Percentiles rank a stretch among this genome's conserved stretches.
phyloP scores from a whole-genome alignment of 1,140 invertebrate genomes.

The Trinorchestia longiramus region DNA sequence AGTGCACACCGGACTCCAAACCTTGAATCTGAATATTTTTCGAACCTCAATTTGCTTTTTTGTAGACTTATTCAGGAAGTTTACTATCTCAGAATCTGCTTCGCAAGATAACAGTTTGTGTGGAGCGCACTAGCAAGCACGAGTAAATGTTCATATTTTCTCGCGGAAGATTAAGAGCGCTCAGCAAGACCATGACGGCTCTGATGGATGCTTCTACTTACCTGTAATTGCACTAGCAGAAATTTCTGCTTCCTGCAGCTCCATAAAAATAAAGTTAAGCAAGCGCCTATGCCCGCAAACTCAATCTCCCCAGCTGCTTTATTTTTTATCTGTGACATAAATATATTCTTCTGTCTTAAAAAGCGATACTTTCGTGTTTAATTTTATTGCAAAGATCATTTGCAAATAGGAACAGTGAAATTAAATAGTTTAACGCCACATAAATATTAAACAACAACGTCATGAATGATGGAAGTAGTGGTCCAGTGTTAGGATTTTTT shows the following conservation, averaged over 20 bases:
- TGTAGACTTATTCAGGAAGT: background rate
- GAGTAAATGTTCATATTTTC: background rate
- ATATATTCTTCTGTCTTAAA: background rate
- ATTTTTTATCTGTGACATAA: background rate
- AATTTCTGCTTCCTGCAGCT: background rate
- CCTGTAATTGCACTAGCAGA: background rate
- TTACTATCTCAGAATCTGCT: background rate
- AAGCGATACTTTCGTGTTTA: background rate
- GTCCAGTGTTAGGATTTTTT: no score
- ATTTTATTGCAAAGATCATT: no score
- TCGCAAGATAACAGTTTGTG: background rate
- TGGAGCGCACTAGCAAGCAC: background rate
- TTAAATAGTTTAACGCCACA: no score
- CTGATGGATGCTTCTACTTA: conserved; percentile 7
- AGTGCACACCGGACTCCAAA: background rate
- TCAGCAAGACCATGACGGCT: background rate
- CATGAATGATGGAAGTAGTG: no score
- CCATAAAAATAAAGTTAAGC: background rate
- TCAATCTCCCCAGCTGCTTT: background rate
- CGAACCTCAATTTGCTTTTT: background rate
- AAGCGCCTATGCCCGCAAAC: background rate
- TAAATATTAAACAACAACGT: no score
- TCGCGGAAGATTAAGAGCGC: background rate
- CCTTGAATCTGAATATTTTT: no score
- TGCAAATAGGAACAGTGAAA: no score